A percentile compares a stretch with the other conserved stretches of the same genome.
These are phyloP conservation scores for Apamea anceps DNA, from an alignment of 2,888 invertebrate genomes.

Conservation along the genomic window DNA sequence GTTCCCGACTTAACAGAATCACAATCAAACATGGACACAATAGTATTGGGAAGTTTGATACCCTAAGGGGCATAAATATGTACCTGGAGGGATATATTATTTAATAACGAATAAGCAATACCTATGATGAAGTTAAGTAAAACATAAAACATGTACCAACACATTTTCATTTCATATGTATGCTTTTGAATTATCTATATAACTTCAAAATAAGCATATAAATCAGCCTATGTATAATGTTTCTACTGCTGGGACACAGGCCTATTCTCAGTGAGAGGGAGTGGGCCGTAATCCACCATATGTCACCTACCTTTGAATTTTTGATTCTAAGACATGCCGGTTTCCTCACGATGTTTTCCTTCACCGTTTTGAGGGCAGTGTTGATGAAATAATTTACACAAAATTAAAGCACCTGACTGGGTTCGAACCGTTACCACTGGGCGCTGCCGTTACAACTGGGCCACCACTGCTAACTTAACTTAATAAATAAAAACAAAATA, in stretches of 20 bases:
- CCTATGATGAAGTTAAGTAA: neutral
- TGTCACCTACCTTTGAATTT: neutral
- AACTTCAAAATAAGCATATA: too few species aligned
- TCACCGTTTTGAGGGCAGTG: neutral
- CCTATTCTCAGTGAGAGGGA: neutral
- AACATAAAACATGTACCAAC: neutral
- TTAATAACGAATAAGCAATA: neutral
- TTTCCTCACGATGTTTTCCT: neutral
- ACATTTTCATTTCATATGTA: neutral
- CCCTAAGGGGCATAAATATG: neutral
- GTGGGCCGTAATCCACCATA: neutral
- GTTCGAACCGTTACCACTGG: neutral
- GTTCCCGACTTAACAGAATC: slow-evolving; percentile 12
- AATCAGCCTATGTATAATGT: neutral
- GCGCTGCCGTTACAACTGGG: neutral
- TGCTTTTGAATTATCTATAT: neutral
- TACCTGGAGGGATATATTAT: neutral
- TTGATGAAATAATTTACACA: neutral
- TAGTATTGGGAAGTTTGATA: neutral
- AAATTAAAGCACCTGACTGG: neutral
- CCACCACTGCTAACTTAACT: neutral
- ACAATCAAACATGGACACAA: neutral
- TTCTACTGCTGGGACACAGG: neutral
- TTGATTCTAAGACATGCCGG: neutral
- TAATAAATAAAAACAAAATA: neutral